Evolutionary conservation across 2,113 vertebrate species (phyloP), one percentile per base, ranked within the genome.

Genomic region (Periophthalmodon schlosseri): DNA sequence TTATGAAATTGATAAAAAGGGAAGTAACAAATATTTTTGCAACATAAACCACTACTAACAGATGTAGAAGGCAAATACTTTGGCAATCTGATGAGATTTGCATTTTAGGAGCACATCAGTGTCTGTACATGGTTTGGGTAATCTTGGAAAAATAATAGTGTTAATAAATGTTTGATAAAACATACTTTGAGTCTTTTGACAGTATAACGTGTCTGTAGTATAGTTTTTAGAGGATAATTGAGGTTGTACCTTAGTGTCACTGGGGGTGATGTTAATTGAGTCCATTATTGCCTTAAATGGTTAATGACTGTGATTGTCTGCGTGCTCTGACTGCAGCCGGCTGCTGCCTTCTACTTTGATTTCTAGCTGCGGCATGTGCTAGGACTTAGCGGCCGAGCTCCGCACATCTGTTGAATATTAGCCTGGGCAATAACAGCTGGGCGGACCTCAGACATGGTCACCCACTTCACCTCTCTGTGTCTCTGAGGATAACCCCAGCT

Each of bases 1-100:
- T 96, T 96, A 96, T 86, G 92, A 93, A 94, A 94, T 95, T 92
- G 93, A 93, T 94, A 95, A 95, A 95, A 91, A 92, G 91, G 93
- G 93, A 93, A 95, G 88, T 73, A 68, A 90, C 71, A 86, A 82
- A 93, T 92, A 90, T 92, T 93, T 91, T 84, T 28, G 65, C 34
- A 87, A 65, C 69, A 68, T 24, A 65, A 80, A 82, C 84, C 82
- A 86, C 84, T 64, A n/a, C 70, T 85, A 85, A 90, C 82, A 88
- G 20, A 39, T 65, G 79, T 73, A 60, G 78, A 44, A 75, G 70
- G 68, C 63, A 50, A 80, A 86, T 63, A 69, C 77, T 91, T 74
- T 70, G 21, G 75, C 76, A 77, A 81, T 50, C 44, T 68, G 74
- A 87, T 77, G 79, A 69, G 66, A 66, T 61, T 39, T 61, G 46